Conservation (phyloP, 2,888 invertebrate species). For the Orchesella flavescens region DNA sequence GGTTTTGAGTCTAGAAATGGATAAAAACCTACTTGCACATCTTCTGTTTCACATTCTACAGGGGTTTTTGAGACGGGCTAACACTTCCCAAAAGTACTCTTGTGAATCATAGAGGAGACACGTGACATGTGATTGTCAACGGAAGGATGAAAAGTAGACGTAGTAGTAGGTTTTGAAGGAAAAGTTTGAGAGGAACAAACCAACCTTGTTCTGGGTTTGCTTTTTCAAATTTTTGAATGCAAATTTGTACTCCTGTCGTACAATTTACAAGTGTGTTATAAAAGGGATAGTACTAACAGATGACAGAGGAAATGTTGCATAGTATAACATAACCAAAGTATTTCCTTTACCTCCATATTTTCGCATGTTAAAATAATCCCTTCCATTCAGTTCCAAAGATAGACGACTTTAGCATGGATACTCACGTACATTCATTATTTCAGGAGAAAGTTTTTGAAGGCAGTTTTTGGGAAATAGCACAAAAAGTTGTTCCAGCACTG, state of each 20-base stretch:
- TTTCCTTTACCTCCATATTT: neutral
- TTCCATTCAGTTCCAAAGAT: neutral
- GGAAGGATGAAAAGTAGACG: neutral
- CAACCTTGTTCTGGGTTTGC: too few relatives aligned
- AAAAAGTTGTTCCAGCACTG: constrained; percentile 17
- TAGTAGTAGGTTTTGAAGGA: neutral
- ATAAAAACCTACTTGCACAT: too few relatives aligned
- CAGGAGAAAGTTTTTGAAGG: constrained; percentile 7
- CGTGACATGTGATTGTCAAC: too few relatives aligned
- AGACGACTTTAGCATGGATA: neutral
- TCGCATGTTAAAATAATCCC: neutral
- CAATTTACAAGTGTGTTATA: neutral
- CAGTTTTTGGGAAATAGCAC: constrained; percentile 18
- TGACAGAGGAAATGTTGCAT: neutral
- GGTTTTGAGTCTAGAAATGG: too few relatives aligned
- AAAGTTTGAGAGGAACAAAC: too few relatives aligned
- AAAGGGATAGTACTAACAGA: neutral
- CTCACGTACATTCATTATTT: neutral
- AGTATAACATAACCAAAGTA: neutral
- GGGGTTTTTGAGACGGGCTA: too few relatives aligned
- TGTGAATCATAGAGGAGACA: too few relatives aligned
- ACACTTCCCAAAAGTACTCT: too few relatives aligned
- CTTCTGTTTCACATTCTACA: too few relatives aligned
- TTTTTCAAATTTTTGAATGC: too few relatives aligned
- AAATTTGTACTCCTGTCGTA: neutral